Base-by-base conservation (phyloP, 2,113 vertebrate species). In the Tetraodon nigroviridis region DNA sequence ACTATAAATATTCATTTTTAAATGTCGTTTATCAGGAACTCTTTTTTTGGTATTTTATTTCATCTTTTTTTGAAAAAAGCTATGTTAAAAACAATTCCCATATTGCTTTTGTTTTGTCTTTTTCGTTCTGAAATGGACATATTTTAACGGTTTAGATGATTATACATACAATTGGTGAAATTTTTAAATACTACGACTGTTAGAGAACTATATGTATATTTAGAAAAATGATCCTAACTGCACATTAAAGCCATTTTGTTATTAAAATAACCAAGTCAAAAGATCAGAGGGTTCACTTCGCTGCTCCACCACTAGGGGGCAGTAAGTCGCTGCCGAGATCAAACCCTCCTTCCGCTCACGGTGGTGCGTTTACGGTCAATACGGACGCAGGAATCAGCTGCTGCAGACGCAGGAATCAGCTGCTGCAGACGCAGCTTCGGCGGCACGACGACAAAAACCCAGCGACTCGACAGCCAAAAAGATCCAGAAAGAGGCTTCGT, bases 191-290 rank as follows among this genome's bases (percentile, higher is more conserved):
- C 78, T 76, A 75, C 29, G 78, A 88, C 86, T 89, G 84, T 89
- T 87, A 81, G 82, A 60, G 70, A 73, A 73, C 45, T 78, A 80
- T 78, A 78, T 82, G 77, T 86, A 82, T 86, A 87, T 83, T 73
- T 76, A 83, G 71, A 82, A 37, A 59, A 52, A 53, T 61, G 71
- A 67, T 67, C 47, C 61, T 68, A 83, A 79, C 81, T 84, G 77
- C 79, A 82, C 74, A 86, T 82, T 71, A 79, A 86, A 86, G 83
- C 84, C 82, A 85, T 88, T 87, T 86, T 82, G 70, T 79, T 81
- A 77, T 79, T 41, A 55, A 45, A 51, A 76, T 76, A 76, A 62
- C 52, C 57, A 72, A 84, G 85, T 83, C 78, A 85, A 88, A 29
- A 51, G 51, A 65, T 64, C 62, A 20, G 19, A 13, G 24, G 24